Conservation (phyloP, 1,140 invertebrate genomes). For the Thalassaphorura encarpata region DNA sequence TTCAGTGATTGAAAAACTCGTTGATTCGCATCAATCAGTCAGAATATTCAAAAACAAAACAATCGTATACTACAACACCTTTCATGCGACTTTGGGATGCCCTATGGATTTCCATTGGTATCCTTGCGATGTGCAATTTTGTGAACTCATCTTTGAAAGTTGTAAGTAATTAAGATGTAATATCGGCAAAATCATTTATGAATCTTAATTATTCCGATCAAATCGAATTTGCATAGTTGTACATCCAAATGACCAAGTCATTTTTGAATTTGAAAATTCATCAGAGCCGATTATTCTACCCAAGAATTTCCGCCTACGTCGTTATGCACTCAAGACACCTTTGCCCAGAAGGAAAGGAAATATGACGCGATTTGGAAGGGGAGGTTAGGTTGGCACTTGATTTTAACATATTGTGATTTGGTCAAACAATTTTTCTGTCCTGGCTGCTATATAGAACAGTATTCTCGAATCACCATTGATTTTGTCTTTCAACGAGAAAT, state of each 20-base stretch:
- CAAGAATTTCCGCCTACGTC: background rate
- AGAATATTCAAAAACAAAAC: constrained; percentile 70
- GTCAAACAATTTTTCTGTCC: background rate
- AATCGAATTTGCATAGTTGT: background rate
- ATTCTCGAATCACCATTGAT: constrained; percentile 58
- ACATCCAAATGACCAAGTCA: background rate
- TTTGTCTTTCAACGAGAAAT: constrained; percentile 74
- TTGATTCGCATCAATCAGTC: constrained; percentile 65
- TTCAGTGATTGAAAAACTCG: constrained; percentile 62
- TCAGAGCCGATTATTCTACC: background rate
- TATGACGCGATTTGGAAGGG: background rate
- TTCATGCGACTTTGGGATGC: constrained; percentile 71
- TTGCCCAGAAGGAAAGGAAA: background rate
- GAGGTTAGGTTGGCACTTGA: background rate
- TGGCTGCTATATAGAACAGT: constrained; percentile 46
- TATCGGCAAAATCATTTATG: background rate
- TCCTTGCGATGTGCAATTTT: constrained; percentile 73
- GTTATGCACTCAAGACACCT: background rate
- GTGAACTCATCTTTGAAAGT: constrained; percentile 68
- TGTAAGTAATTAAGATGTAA: constrained; percentile 51
- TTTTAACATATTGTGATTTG: background rate
- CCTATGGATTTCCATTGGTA: constrained; percentile 77
- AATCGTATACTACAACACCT: constrained; percentile 60
- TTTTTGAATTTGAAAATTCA: background rate
- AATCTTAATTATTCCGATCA: background rate